Conservation (phyloP, 2,888 invertebrate genomes). For the Chironomus tentans region DNA sequence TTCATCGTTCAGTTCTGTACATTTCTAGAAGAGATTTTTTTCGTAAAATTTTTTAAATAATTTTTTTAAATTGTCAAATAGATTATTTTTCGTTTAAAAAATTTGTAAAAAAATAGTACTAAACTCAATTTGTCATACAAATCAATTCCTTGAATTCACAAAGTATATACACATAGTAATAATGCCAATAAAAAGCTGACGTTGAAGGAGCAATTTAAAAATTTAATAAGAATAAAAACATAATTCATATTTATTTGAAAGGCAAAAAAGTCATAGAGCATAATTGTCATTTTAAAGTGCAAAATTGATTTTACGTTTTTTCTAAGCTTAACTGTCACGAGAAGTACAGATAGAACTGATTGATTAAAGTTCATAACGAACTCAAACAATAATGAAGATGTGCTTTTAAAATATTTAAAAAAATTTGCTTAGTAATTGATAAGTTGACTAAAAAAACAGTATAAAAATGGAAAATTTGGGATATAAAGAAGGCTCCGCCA, state of each 20-base stretch:
- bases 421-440: too few relatives aligned
- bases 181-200: conserved; percentile 10
- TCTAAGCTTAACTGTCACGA: too few relatives aligned
- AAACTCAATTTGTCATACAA: conserved; percentile 20
- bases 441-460: too few relatives aligned
- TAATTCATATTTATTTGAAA: conserved; percentile 16
- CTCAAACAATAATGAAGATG: too few relatives aligned
- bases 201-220: conserved; percentile 26
- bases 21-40: too few relatives aligned
- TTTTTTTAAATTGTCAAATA: too few relatives aligned
- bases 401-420: too few relatives aligned
- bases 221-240: conserved; percentile 18
- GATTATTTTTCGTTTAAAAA: not conserved
- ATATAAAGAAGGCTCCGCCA: conserved; percentile 48
- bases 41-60: too few relatives aligned
- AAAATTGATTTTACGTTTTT: not conserved
- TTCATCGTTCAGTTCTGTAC: too few relatives aligned
- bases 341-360: too few relatives aligned
- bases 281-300: not conserved
- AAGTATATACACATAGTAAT: not conserved
- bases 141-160: conserved; percentile 20
- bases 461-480: conserved; percentile 54
- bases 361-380: too few relatives aligned
- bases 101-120: not conserved
- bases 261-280: not conserved